Evolutionary conservation across 2,888 invertebrate species (phyloP).

Genomic region (Neria commutata): DNA sequence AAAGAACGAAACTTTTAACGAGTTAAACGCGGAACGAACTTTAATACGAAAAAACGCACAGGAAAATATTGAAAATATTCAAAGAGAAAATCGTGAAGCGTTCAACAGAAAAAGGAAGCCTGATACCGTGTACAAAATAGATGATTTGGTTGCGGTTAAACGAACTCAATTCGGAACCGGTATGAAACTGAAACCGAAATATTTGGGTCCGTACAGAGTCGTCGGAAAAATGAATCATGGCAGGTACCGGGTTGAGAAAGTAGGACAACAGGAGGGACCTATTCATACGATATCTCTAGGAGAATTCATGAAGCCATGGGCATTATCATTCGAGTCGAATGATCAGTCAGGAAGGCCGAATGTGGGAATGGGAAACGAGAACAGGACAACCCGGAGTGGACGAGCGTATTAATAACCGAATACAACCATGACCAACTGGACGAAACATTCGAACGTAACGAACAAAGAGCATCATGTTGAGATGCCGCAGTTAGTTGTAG

Average conservation of each 20-base stretch:
- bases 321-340: constrained; percentile 2
- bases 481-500: too few relatives aligned
- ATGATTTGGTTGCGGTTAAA: constrained; percentile 24
- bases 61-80: constrained; percentile 15
- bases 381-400: too few relatives aligned
- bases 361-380: constrained; percentile 5
- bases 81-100: constrained; percentile 9
- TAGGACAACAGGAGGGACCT: constrained; percentile 15
- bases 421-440: too few relatives aligned
- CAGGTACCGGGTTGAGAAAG: constrained; percentile 19
- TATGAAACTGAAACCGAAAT: constrained; percentile 22
- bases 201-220: constrained; percentile 19
- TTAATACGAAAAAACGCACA: neutral
- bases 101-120: constrained; percentile 9
- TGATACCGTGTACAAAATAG: constrained; percentile 1
- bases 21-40: neutral
- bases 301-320: constrained; percentile 6
- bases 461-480: too few relatives aligned
- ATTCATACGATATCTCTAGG: neutral
- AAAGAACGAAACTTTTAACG: neutral
- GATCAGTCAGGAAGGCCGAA: constrained; percentile 6
- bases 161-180: constrained; percentile 21
- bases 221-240: constrained; percentile 5
- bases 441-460: too few relatives aligned
- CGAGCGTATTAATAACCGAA: too few relatives aligned